These are phyloP conservation scores for Acrocephalus arundinaceus DNA, from an alignment of 2,113 vertebrate species.

Conservation along the genomic window DNA sequence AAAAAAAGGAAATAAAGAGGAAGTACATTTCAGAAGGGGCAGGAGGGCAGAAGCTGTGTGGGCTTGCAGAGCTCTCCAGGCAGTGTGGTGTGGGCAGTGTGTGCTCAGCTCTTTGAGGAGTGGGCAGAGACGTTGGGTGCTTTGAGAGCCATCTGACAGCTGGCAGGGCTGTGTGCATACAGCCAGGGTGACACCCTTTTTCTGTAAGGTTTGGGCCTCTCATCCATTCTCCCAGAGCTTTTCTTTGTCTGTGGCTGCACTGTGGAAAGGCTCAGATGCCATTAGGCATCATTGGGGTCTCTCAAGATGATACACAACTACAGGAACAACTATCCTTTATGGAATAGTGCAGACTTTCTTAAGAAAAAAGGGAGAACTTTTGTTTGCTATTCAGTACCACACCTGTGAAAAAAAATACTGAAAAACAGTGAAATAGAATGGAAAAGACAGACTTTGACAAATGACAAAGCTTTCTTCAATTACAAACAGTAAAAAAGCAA, in stretches of 20 bases:
- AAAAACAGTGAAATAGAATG: slow-evolving; percentile 44
- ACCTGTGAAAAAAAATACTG: slow-evolving; percentile 4
- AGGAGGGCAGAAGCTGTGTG: not conserved
- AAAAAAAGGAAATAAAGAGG: not conserved
- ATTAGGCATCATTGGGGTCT: not conserved
- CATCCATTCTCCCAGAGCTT: not conserved
- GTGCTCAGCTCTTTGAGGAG: not conserved
- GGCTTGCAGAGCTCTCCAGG: not conserved
- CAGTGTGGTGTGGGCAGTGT: not conserved
- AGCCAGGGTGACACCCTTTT: not conserved
- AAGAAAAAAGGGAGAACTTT: slow-evolving; percentile 1
- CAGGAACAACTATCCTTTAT: not conserved
- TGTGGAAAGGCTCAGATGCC: not conserved
- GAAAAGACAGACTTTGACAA: slow-evolving; percentile 31
- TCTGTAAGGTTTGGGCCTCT: not conserved
- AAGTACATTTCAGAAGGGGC: not conserved
- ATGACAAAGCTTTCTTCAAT: slow-evolving; percentile 51
- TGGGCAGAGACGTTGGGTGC: not conserved
- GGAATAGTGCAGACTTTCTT: not conserved
- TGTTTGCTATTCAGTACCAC: slow-evolving; percentile 20
- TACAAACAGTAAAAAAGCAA: slow-evolving; percentile 54
- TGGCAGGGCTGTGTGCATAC: not conserved
- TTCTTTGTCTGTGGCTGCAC: not conserved
- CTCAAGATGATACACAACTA: not conserved
- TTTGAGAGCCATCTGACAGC: not conserved